Conservation (phyloP, 2,888 invertebrate genomes). For the Nomada fucata region DNA sequence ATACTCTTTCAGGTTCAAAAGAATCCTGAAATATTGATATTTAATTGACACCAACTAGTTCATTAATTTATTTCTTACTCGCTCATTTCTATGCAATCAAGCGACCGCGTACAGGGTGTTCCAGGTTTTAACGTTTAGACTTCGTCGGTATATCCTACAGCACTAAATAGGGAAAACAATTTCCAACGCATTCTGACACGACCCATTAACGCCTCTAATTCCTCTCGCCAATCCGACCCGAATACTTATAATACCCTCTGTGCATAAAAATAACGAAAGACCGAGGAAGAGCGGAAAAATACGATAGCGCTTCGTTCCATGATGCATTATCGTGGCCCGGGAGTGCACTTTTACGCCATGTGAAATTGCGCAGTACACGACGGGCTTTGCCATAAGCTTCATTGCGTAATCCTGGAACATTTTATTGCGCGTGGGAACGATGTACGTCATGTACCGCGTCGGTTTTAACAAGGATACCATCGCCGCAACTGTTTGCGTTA, state of each 20-base stretch:
- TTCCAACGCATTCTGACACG: background rate
- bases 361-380: conserved; percentile 61
- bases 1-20: too few relatives aligned
- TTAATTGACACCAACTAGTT: too few relatives aligned
- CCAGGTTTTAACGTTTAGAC: too few relatives aligned
- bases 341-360: conserved; percentile 32
- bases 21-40: background rate
- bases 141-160: too few relatives aligned
- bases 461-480: conserved; percentile 62
- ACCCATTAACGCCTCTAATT: background rate
- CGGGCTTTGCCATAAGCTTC: conserved; percentile 61
- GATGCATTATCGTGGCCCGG: conserved; percentile 43
- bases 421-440: conserved; percentile 71
- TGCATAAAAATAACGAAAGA: background rate
- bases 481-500: conserved; percentile 14
- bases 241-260: background rate
- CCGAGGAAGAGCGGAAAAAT: background rate
- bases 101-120: too few relatives aligned
- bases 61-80: too few relatives aligned
- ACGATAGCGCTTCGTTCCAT: conserved; percentile 29
- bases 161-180: background rate
- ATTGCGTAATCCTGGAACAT: conserved; percentile 68
- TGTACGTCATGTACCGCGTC: conserved; percentile 67
- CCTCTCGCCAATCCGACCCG: background rate
- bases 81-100: too few relatives aligned